These are phyloP conservation scores for Papilio machaon DNA, from an alignment of 1,140 invertebrate genomes.

Conservation along the genomic window DNA sequence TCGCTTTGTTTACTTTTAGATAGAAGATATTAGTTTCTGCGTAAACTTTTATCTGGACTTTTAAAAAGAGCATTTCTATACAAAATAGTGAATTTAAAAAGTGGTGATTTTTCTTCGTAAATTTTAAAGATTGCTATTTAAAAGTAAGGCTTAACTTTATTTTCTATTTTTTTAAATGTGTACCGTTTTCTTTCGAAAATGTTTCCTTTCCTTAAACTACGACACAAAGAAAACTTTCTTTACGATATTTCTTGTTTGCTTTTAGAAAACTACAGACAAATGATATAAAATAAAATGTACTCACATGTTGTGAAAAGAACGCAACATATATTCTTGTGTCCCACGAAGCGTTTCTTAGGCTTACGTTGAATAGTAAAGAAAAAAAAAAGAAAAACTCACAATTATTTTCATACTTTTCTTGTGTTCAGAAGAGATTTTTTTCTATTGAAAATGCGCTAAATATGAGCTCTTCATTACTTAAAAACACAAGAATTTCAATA, in stretches of 20 bases:
- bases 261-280: conserved; percentile 35
- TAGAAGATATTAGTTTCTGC: conserved; percentile 55
- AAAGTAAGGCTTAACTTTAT: background rate
- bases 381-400: conserved; percentile 36
- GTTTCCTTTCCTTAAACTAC: conserved; percentile 28
- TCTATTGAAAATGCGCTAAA: conserved; percentile 32
- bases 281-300: conserved; percentile 39
- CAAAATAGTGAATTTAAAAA: conserved; percentile 18
- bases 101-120: background rate
- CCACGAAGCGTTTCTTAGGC: conserved; percentile 37
- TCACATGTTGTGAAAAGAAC: conserved; percentile 34
- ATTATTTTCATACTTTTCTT: conserved; percentile 32
- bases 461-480: conserved; percentile 17
- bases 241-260: conserved; percentile 26
- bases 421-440: conserved; percentile 21
- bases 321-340: conserved; percentile 39
- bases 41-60: conserved; percentile 30
- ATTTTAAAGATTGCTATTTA: background rate
- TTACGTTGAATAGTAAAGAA: conserved; percentile 36
- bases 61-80: background rate
- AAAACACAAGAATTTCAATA: conserved; percentile 18
- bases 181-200: background rate
- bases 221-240: conserved; percentile 6
- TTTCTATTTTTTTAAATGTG: conserved; percentile 14
- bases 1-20: conserved; percentile 71